These are phyloP conservation scores for Ectobius pallidus DNA, from an alignment of 2,888 invertebrate genomes.

Conservation along the genomic window DNA sequence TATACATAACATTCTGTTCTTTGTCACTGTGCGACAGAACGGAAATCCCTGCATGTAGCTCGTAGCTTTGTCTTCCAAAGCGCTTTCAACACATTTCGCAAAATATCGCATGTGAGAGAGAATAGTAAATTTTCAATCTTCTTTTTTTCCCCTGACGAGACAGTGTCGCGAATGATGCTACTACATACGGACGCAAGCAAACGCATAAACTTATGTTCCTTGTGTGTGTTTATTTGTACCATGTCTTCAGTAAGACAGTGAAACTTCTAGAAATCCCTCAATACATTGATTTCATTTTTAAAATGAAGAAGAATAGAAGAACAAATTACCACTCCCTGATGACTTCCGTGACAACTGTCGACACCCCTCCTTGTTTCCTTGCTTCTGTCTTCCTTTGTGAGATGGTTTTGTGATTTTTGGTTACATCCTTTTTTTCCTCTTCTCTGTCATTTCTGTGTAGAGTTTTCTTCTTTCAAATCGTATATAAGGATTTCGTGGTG, in stretches of 20 bases:
- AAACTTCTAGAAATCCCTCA: not conserved
- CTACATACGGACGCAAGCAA: too few species aligned
- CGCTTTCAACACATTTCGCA: not conserved
- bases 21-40: not conserved
- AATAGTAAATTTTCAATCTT: not conserved
- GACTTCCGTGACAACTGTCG: not conserved
- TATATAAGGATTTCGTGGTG: not conserved
- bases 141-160: not conserved
- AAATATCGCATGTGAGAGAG: not conserved
- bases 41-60: not conserved
- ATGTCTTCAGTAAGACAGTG: not conserved
- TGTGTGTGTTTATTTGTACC: not conserved
- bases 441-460: too few species aligned
- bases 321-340: not conserved
- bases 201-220: not conserved
- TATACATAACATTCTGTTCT: not conserved
- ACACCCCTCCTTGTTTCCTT: not conserved
- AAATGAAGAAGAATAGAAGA: not conserved
- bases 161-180: too few species aligned
- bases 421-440: not conserved
- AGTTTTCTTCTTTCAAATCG: not conserved
- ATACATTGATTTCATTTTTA: not conserved
- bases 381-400: too few species aligned
- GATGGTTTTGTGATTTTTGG: not conserved
- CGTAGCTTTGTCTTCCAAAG: not conserved